These are phyloP conservation scores for Callocephalon fimbriatum DNA, from an alignment of 2,113 vertebrate species.

Conservation along the genomic window DNA sequence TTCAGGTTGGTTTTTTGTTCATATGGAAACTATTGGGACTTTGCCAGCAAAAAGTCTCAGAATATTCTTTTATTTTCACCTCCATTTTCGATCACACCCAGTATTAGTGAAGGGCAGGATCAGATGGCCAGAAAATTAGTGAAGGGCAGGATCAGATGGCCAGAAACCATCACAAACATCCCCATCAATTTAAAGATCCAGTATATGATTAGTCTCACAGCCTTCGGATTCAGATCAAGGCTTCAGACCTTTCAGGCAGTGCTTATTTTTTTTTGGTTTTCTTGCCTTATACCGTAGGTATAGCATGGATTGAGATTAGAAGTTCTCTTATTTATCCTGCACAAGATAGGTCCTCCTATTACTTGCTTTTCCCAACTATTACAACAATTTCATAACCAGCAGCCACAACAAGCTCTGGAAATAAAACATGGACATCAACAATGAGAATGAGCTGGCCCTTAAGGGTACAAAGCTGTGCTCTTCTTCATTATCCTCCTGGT, in stretches of 20 bases:
- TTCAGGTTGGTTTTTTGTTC: not conserved
- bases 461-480: not conserved
- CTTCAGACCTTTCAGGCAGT: not conserved
- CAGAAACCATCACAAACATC: not conserved
- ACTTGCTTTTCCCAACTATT: not conserved
- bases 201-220: no score
- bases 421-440: not conserved
- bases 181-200: not conserved
- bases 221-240: not conserved
- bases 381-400: not conserved
- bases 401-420: not conserved
- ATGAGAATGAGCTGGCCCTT: not conserved
- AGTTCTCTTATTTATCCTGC: not conserved
- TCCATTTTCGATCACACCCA: not conserved
- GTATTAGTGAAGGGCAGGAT: not conserved
- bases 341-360: not conserved
- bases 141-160: not conserved
- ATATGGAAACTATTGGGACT: not conserved
- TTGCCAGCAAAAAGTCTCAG: not conserved
- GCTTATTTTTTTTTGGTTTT: fast-evolving
- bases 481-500: not conserved
- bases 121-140: not conserved
- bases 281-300: not conserved
- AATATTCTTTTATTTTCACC: not conserved
- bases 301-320: not conserved